A percentile compares a stretch with the other conserved stretches of the same genome.
Conservation (phyloP, 2,797 vertebrate species). For the Sebastes cheni region DNA sequence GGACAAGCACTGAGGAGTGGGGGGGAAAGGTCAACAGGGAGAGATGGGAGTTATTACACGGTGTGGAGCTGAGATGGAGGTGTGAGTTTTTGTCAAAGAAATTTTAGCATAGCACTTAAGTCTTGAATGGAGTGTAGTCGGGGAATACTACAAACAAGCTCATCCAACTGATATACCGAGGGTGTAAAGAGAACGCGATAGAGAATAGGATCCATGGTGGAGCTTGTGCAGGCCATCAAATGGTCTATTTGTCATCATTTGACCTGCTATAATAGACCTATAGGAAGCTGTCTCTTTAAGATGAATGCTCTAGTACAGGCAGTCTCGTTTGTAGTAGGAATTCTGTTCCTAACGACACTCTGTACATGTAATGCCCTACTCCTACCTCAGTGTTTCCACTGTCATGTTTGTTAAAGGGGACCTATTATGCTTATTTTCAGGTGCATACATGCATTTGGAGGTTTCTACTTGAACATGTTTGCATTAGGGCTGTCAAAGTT, state of each 20-base stretch:
- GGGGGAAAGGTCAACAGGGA: conserved; percentile 37
- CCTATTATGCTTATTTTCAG: no score
- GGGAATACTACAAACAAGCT: conserved; percentile 1
- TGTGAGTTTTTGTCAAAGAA: background rate
- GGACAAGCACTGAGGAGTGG: conserved; percentile 37
- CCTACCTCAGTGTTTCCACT: background rate
- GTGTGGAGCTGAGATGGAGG: conserved; percentile 16
- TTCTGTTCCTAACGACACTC: background rate
- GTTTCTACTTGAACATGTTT: no score
- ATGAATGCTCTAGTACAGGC: conserved; percentile 20
- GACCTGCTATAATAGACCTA: conserved; percentile 27
- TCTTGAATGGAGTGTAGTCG: background rate
- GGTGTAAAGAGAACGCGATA: background rate
- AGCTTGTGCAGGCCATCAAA: conserved; percentile 18
- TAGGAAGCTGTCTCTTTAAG: conserved; percentile 15
- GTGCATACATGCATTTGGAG: no score
- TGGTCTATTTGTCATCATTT: conserved; percentile 39
- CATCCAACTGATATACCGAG: background rate
- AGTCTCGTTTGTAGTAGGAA: background rate
- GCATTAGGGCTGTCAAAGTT: no score
- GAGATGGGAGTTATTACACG: conserved; percentile 26
- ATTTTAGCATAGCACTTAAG: background rate
- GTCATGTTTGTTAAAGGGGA: background rate
- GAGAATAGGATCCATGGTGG: background rate
- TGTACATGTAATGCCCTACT: background rate